Percentiles rank a stretch among this genome's conserved stretches.
These are phyloP conservation scores for Coluber constrictor DNA, from an alignment of 2,797 vertebrate species.

Conservation along the genomic window DNA sequence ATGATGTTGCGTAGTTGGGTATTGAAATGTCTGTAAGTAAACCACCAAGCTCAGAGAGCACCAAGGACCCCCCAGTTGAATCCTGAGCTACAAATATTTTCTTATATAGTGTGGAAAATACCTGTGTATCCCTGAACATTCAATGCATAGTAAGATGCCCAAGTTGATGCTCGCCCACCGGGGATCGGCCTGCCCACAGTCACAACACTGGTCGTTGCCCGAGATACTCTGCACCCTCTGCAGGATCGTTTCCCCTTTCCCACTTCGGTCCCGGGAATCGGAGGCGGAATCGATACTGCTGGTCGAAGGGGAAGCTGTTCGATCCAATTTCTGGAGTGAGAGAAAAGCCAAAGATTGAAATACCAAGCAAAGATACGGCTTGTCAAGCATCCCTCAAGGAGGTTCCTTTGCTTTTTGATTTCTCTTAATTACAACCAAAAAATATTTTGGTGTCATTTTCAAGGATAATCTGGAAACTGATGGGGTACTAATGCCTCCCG, in stretches of 20 bases:
- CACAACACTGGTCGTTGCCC: slow-evolving; percentile 90
- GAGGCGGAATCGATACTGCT: slow-evolving; percentile 94
- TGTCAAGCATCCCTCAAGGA: neutral
- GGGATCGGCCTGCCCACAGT: slow-evolving; percentile 89
- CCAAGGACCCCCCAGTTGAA: too few relatives aligned
- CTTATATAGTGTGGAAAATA: slow-evolving; percentile 44
- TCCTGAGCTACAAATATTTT: neutral
- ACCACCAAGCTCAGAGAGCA: too few relatives aligned
- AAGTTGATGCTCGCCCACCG: slow-evolving; percentile 99
- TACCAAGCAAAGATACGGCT: accelerated
- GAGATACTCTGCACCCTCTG: slow-evolving; percentile 88
- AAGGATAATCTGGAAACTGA: neutral
- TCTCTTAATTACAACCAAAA: neutral
- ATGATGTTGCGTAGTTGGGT: too few relatives aligned
- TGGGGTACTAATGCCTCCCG: neutral
- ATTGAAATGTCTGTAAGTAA: too few relatives aligned
- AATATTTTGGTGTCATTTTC: neutral
- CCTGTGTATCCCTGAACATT: slow-evolving; percentile 99
- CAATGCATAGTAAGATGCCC: slow-evolving; percentile 95
- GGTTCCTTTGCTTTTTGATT: neutral
- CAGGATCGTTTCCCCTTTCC: slow-evolving; percentile 82
- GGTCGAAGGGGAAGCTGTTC: slow-evolving; percentile 92
- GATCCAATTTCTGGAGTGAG: slow-evolving; percentile 83
- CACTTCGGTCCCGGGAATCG: slow-evolving; percentile 81
- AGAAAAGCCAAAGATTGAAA: neutral